Conservation (phyloP, 2,113 vertebrate species). For the Meles meles region DNA sequence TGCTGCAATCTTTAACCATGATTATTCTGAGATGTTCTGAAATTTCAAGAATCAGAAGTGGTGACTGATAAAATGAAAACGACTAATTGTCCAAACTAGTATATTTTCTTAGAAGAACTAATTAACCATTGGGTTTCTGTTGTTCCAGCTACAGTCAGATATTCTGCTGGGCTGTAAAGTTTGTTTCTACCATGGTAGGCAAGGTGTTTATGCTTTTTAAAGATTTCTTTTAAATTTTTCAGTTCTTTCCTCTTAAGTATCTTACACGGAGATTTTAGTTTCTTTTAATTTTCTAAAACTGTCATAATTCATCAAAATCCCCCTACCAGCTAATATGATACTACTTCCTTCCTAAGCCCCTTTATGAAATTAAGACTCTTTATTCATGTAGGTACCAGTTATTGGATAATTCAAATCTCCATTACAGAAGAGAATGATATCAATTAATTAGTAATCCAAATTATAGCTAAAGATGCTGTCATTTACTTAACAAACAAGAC, state of each 20-base stretch:
- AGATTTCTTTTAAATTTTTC: not conserved
- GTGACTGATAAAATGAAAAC: not conserved
- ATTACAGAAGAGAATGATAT: not conserved
- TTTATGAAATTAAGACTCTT: not conserved
- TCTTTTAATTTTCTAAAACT: not conserved
- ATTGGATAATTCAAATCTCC: not conserved
- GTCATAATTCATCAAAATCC: not conserved
- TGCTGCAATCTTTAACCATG: not conserved
- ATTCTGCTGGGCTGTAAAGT: not conserved
- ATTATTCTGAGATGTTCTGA: not conserved
- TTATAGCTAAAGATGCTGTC: not conserved
- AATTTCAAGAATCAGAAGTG: not conserved
- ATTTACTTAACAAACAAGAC: conserved; percentile 11
- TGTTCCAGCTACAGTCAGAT: not conserved
- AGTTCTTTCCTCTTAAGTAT: not conserved
- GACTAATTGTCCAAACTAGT: not conserved
- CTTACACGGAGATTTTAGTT: not conserved
- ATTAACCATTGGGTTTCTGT: not conserved
- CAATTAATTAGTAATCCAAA: not conserved
- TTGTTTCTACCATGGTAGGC: not conserved
- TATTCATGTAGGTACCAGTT: not conserved
- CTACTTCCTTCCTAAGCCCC: not conserved
- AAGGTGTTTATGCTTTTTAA: not conserved
- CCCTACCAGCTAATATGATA: not conserved
- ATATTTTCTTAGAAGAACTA: not conserved